These are phyloP conservation scores for Pseudachorutes palmiensis DNA, from an alignment of 1,140 invertebrate genomes.

Conservation along the genomic window DNA sequence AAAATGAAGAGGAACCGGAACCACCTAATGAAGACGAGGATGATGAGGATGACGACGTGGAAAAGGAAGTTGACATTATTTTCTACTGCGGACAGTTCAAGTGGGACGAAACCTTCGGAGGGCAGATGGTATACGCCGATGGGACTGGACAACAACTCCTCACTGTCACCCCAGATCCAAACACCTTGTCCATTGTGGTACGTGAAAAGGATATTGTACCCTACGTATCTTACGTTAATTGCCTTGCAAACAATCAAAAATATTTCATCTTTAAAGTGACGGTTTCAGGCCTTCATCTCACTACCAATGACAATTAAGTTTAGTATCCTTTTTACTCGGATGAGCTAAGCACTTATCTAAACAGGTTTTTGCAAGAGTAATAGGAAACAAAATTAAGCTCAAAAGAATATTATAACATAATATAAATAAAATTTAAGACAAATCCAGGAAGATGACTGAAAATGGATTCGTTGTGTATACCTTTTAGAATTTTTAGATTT, in stretches of 20 bases:
- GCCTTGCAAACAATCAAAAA: neutral
- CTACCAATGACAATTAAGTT: too few species aligned
- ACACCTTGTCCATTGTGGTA: constrained; percentile 21
- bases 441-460: too few species aligned
- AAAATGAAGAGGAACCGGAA: neutral
- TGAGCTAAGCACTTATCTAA: too few species aligned
- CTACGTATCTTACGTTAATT: constrained; percentile 25
- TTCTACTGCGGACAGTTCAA: constrained; percentile 24
- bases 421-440: too few species aligned
- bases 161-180: constrained; percentile 22
- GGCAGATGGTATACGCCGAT: constrained; percentile 24
- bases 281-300: too few species aligned
- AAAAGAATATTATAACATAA: too few species aligned
- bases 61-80: constrained; percentile 21
- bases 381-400: too few species aligned
- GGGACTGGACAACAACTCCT: constrained; percentile 26
- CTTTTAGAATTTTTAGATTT: too few species aligned
- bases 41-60: constrained; percentile 17
- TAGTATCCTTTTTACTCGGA: too few species aligned
- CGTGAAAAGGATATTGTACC: constrained; percentile 11
- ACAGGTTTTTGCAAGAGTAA: too few species aligned
- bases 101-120: constrained; percentile 33
- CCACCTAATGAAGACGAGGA: constrained; percentile 8
- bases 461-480: too few species aligned
- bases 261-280: too few species aligned